Percentiles rank a stretch among this genome's conserved stretches.
These are phyloP conservation scores for Parasteatoda lunata DNA, from an alignment of 2,888 invertebrate species.

Conservation along the genomic window DNA sequence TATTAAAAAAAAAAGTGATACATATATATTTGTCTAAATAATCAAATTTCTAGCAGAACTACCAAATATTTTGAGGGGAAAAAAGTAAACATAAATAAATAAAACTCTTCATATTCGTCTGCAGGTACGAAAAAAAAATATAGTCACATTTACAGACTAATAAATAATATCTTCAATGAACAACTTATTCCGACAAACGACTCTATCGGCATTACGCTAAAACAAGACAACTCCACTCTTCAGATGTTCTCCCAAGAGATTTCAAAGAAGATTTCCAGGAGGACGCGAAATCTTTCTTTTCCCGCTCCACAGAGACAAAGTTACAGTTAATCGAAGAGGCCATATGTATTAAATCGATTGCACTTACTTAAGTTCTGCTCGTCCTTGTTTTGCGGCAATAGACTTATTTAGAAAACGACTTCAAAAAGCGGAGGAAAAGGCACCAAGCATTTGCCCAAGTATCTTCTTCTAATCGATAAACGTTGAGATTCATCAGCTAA, in stretches of 20 bases:
- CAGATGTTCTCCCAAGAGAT: neutral
- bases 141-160: no score
- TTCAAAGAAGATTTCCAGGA: neutral
- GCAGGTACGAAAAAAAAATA: no score
- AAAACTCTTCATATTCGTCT: no score
- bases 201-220: no score
- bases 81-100: no score
- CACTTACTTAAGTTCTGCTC: neutral
- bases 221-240: no score
- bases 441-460: slow-evolving; percentile 16
- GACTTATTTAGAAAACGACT: slow-evolving; percentile 7
- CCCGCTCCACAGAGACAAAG: slow-evolving; percentile 17
- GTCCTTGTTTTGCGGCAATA: slow-evolving; percentile 10
- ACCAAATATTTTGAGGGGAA: no score
- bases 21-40: no score
- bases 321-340: slow-evolving; percentile 28
- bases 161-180: no score
- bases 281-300: neutral
- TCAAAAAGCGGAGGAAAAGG: slow-evolving; percentile 7
- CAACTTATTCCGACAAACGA: no score
- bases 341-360: slow-evolving; percentile 28
- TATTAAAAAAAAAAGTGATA: no score
- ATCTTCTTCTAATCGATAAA: slow-evolving; percentile 25
- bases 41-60: no score
- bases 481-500: slow-evolving; percentile 9